Evolutionary conservation across 2,113 vertebrate genomes (phyloP).

Genomic region (Silurus asotus): DNA sequence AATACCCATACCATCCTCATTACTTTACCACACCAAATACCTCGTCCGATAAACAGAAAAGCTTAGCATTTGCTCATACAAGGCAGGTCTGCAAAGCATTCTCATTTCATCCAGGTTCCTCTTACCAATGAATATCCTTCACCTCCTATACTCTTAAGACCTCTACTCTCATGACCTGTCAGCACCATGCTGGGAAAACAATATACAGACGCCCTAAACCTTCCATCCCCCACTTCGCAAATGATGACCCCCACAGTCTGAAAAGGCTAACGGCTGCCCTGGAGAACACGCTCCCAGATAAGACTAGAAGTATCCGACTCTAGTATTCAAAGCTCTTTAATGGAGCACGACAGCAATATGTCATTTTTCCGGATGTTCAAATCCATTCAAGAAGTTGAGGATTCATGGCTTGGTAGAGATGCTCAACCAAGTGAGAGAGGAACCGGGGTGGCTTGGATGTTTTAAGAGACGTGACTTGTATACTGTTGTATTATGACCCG

Average conservation of each 20-base stretch:
- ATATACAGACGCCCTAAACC: background rate
- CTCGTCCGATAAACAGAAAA: no score
- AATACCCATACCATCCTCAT: no score
- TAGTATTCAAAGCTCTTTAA: constrained; percentile 8
- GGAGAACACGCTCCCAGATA: constrained; percentile 3
- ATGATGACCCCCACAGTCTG: constrained; percentile 7
- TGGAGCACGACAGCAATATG: background rate
- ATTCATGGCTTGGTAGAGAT: constrained; percentile 29
- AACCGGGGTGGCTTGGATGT: constrained; percentile 39
- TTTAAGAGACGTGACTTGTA: background rate
- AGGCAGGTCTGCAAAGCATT: background rate
- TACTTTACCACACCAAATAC: no score
- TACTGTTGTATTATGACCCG: background rate
- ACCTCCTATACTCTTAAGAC: background rate
- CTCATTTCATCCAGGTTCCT: background rate
- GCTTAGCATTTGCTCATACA: no score
- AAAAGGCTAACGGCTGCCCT: background rate
- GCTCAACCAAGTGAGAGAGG: constrained; percentile 8
- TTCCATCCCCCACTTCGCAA: constrained; percentile 2
- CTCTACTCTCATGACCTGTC: background rate
- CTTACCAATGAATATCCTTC: background rate
- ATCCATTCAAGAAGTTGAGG: constrained; percentile 29
- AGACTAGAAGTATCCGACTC: constrained; percentile 21
- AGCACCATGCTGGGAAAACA: background rate
- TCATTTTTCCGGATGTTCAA: no score